A percentile compares a stretch with the other conserved stretches of the same genome.
Conservation (phyloP, 2,888 invertebrate species). For the Lasioglossum calceatum region DNA sequence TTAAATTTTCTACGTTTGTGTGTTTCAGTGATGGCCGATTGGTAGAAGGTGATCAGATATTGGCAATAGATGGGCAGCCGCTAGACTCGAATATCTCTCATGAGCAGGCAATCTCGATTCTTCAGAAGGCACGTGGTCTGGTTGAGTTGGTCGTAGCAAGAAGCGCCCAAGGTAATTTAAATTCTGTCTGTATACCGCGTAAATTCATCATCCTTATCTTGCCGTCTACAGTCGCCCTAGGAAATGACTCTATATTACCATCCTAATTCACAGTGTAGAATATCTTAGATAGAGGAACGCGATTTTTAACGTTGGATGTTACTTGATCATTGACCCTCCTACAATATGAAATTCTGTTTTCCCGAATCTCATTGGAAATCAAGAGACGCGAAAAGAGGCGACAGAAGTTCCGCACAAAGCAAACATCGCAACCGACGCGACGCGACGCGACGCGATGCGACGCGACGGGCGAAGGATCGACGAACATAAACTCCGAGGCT, state of each 20-base stretch:
- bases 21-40: constrained; percentile 88
- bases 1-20: constrained; percentile 10
- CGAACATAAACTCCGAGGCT: background rate
- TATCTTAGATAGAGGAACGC: background rate
- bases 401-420: background rate
- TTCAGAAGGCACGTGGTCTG: constrained; percentile 91
- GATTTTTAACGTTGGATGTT: background rate
- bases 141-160: constrained; percentile 88
- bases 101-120: constrained; percentile 91
- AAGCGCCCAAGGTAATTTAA: constrained; percentile 85
- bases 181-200: constrained; percentile 15
- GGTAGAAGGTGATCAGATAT: constrained; percentile 92
- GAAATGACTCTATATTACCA: background rate
- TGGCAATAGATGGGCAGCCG: constrained; percentile 93
- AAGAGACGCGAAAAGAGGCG: background rate
- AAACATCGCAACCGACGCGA: background rate
- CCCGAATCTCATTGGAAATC: background rate
- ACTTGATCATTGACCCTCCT: background rate
- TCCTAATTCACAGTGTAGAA: background rate
- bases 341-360: background rate
- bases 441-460: background rate
- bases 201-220: background rate
- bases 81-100: constrained; percentile 92
- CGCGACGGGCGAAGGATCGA: background rate
- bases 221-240: background rate